Evolutionary conservation across 2,113 vertebrate species (phyloP).

Genomic region (Leptobrachium leishanense): DNA sequence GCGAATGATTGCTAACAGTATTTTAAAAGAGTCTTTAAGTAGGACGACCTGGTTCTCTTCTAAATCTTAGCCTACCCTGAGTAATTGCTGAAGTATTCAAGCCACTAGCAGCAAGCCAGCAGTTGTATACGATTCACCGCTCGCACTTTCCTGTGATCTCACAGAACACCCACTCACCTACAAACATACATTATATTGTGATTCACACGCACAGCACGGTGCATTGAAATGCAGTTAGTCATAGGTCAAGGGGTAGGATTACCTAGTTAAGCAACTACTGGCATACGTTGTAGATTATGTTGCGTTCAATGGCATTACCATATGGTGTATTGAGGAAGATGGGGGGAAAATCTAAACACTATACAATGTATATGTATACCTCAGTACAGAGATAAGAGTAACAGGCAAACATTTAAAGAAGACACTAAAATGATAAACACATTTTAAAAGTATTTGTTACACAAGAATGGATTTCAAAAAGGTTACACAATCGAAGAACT

Average conservation of each 20-base stretch:
- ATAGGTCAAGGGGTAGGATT: constrained; percentile 45
- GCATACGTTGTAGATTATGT: constrained; percentile 46
- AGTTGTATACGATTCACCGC: background rate
- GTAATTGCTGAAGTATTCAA: too few relatives aligned
- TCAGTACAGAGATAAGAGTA: background rate
- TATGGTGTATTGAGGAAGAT: constrained; percentile 18
- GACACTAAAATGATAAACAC: background rate
- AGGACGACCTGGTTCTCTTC: too few relatives aligned
- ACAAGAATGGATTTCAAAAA: too few relatives aligned
- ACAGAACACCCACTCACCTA: constrained; percentile 40
- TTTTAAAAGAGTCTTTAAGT: too few relatives aligned
- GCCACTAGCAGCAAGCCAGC: background rate
- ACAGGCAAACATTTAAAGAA: background rate
- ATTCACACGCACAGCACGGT: constrained; percentile 24
- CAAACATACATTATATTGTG: constrained; percentile 20
- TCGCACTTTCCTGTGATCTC: constrained; percentile 8
- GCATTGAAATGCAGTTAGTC: constrained; percentile 46
- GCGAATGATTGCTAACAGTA: too few relatives aligned
- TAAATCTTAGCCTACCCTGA: too few relatives aligned
- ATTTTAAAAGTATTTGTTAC: background rate
- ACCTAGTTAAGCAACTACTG: constrained; percentile 46
- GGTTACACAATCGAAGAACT: too few relatives aligned
- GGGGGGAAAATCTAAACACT: constrained; percentile 15
- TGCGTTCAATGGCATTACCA: constrained; percentile 42
- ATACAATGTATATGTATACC: constrained; percentile 11